Conservation (phyloP, 2,888 invertebrate species). For the Pristionchus japonicus region DNA sequence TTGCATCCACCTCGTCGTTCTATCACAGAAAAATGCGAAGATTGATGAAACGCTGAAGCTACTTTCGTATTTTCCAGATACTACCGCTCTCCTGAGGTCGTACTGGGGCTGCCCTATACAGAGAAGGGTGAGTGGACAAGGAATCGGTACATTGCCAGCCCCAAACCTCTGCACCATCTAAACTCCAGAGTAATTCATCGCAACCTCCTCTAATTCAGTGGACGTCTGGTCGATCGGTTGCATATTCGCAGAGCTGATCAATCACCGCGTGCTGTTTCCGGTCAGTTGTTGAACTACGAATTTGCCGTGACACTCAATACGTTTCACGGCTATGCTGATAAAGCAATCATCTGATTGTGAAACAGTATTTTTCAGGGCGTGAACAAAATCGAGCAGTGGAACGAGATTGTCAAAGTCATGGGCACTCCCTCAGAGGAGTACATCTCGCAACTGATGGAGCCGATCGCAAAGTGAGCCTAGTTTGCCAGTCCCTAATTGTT, state of each 20-base stretch:
- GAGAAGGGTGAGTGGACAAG: conserved; percentile 87
- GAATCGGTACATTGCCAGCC: too few species aligned
- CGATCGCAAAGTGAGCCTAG: not conserved
- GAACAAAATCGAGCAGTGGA: conserved; percentile 73
- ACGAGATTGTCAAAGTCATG: conserved; percentile 69
- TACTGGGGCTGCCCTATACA: conserved; percentile 90
- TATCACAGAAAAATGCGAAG: too few species aligned
- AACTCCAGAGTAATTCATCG: too few species aligned
- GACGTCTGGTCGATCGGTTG: conserved; percentile 79
- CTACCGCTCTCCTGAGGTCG: conserved; percentile 96
- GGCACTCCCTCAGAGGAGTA: conserved; percentile 60
- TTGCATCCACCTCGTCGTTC: too few species aligned
- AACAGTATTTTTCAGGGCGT: not conserved
- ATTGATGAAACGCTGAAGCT: too few species aligned
- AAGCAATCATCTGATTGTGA: not conserved
- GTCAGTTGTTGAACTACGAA: too few species aligned
- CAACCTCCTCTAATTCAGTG: too few species aligned
- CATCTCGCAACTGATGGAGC: not conserved
- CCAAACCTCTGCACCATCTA: too few species aligned
- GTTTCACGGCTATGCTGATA: not conserved
- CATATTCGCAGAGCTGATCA: conserved; percentile 99
- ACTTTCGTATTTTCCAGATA: too few species aligned
- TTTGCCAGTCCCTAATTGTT: not conserved
- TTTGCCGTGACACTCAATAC: too few species aligned
- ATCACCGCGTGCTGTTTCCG: conserved; percentile 96